These are phyloP conservation scores for Percopsis transmontana DNA, from an alignment of 2,113 vertebrate species.

Conservation along the genomic window DNA sequence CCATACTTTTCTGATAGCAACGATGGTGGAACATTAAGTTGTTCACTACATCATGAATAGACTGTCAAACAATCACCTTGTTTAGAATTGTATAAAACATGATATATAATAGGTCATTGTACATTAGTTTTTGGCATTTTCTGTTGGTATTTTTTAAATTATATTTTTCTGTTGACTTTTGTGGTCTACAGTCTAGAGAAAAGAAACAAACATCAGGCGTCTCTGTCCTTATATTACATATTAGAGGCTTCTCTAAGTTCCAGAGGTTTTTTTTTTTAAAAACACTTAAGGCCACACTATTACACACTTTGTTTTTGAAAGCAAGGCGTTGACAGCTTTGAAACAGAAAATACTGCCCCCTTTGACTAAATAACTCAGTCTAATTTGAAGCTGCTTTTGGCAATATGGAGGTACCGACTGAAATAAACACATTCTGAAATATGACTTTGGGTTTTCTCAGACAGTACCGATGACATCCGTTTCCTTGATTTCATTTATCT, in stretches of 20 bases:
- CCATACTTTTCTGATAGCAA: background rate
- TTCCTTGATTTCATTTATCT: constrained; percentile 5
- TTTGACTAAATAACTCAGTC: too few relatives aligned
- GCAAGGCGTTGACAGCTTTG: too few relatives aligned
- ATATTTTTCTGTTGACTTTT: background rate
- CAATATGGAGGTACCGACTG: too few relatives aligned
- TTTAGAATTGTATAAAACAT: background rate
- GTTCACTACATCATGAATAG: background rate
- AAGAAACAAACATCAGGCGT: constrained; percentile 32
- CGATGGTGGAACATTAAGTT: too few relatives aligned
- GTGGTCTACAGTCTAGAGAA: constrained; percentile 15
- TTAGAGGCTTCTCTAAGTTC: constrained; percentile 11
- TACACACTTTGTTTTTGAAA: too few relatives aligned
- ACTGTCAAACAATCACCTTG: background rate
- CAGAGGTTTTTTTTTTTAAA: constrained; percentile 11
- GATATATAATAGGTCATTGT: constrained; percentile 24
- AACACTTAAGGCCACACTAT: too few relatives aligned
- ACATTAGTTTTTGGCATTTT: constrained; percentile 55
- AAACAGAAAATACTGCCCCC: too few relatives aligned
- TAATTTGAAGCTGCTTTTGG: too few relatives aligned
- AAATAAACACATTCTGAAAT: too few relatives aligned
- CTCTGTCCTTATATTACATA: constrained; percentile 17
- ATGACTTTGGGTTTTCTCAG: background rate
- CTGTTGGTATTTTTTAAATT: background rate
- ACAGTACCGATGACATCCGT: background rate